A percentile compares a stretch with the other conserved stretches of the same genome.
phyloP scores from a whole-genome alignment of 2,888 invertebrate species.

The Papilio protenor region DNA sequence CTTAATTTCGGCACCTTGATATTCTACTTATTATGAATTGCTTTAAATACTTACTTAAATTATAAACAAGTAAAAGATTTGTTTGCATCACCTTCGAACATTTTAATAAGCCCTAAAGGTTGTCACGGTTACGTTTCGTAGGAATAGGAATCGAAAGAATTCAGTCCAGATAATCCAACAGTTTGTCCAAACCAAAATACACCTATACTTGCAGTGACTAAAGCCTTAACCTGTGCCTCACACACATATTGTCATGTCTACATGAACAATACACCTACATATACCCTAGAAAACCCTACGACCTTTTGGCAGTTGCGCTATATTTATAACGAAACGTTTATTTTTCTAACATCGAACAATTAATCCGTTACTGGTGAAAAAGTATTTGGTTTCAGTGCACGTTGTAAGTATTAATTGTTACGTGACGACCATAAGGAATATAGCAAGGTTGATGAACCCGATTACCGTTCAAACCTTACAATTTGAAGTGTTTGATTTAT shows the following conservation, averaged over 20 bases:
- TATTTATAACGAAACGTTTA: constrained; percentile 31
- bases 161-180: too few relatives aligned
- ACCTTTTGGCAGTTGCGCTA: neutral
- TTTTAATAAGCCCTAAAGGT: neutral
- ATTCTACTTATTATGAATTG: neutral
- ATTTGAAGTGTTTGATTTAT: constrained; percentile 47
- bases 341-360: constrained; percentile 26
- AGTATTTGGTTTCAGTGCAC: constrained; percentile 56
- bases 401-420: constrained; percentile 65
- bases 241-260: too few relatives aligned
- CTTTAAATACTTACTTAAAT: neutral
- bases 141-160: too few relatives aligned
- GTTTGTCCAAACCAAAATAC: too few relatives aligned
- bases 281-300: too few relatives aligned
- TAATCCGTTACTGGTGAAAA: constrained; percentile 32
- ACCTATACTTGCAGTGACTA: too few relatives aligned
- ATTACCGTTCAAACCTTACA: constrained; percentile 60
- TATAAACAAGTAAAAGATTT: neutral
- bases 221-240: too few relatives aligned
- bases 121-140: too few relatives aligned
- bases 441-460: constrained; percentile 69
- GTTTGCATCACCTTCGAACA: neutral
- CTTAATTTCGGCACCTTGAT: neutral
- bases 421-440: constrained; percentile 64
- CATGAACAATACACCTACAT: too few relatives aligned